phyloP scores from a whole-genome alignment of 2,888 invertebrate species.

The Horisme vitalbata region DNA sequence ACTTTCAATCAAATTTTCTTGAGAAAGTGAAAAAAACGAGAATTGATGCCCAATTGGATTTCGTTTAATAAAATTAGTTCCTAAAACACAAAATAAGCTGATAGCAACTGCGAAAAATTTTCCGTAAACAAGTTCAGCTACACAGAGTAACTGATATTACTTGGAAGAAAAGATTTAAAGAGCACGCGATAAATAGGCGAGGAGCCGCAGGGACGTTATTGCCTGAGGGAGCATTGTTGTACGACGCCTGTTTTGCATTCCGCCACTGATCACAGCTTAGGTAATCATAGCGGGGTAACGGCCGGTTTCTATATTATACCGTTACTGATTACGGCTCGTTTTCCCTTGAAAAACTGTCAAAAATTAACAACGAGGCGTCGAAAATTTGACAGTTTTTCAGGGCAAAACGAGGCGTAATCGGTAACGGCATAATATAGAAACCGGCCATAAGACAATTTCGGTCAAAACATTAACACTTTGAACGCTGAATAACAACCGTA shows the following conservation, averaged over 20 bases:
- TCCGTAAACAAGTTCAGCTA: slow-evolving; percentile 35
- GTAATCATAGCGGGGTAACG: slow-evolving; percentile 11
- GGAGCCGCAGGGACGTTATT: slow-evolving; percentile 46
- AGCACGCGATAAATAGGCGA: slow-evolving; percentile 54
- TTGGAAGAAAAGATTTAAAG: slow-evolving; percentile 37
- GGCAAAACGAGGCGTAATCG: too few species aligned
- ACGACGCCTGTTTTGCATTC: slow-evolving; percentile 38
- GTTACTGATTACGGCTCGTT: too few species aligned
- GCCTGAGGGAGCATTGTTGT: slow-evolving; percentile 44
- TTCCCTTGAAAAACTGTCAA: too few species aligned
- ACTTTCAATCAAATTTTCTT: too few species aligned
- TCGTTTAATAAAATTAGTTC: neutral
- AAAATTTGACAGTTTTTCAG: too few species aligned
- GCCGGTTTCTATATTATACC: slow-evolving; percentile 7
- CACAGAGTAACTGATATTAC: slow-evolving; percentile 38
- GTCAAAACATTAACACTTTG: too few species aligned
- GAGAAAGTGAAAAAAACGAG: too few species aligned
- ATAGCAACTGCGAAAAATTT: slow-evolving; percentile 29
- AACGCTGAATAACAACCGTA: too few species aligned
- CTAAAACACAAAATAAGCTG: neutral
- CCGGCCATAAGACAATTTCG: too few species aligned
- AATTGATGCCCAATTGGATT: too few species aligned
- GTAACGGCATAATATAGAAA: too few species aligned
- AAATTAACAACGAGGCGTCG: too few species aligned
- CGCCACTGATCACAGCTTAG: slow-evolving; percentile 34